Evolutionary conservation across 2,797 vertebrate genomes (phyloP).

Genomic region (Serranus cabrilla): DNA sequence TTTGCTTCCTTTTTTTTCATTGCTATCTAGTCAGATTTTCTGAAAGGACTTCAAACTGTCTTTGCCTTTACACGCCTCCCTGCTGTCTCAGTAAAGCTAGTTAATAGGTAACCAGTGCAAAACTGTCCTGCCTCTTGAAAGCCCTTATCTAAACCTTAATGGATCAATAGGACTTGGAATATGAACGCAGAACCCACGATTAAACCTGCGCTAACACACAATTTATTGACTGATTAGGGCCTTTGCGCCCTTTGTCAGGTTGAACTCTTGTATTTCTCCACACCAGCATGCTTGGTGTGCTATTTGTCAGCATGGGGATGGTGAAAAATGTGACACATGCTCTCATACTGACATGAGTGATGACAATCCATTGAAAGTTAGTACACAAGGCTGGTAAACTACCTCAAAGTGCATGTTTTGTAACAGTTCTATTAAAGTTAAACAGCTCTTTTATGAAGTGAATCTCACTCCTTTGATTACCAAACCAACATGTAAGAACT

Average conservation of each 20-base stretch:
- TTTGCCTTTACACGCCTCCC: conserved; percentile 14
- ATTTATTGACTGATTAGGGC: conserved; percentile 13
- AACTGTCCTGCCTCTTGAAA: conserved; percentile 36
- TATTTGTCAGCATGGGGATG: background rate
- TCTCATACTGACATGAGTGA: conserved; percentile 15
- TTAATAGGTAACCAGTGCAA: conserved; percentile 59
- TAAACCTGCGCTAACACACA: conserved; percentile 11
- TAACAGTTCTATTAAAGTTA: background rate
- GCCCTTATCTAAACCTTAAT: conserved; percentile 56
- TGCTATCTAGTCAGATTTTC: background rate
- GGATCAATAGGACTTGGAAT: conserved; percentile 42
- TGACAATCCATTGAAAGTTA: background rate
- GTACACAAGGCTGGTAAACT: too few species aligned
- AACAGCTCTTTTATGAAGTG: background rate
- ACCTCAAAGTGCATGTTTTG: too few species aligned
- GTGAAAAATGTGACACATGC: background rate
- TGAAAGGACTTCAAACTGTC: conserved; percentile 3
- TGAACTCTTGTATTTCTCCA: conserved; percentile 27
- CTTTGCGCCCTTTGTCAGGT: conserved; percentile 20
- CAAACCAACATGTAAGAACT: background rate
- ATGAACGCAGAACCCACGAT: conserved; percentile 22
- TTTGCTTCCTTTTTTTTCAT: background rate
- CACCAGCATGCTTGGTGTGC: background rate
- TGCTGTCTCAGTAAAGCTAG: conserved; percentile 35
- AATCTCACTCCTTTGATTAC: background rate